A percentile compares a stretch with the other conserved stretches of the same genome.
These are phyloP conservation scores for Spodoptera picta DNA, from an alignment of 2,888 invertebrate genomes.

Conservation along the genomic window DNA sequence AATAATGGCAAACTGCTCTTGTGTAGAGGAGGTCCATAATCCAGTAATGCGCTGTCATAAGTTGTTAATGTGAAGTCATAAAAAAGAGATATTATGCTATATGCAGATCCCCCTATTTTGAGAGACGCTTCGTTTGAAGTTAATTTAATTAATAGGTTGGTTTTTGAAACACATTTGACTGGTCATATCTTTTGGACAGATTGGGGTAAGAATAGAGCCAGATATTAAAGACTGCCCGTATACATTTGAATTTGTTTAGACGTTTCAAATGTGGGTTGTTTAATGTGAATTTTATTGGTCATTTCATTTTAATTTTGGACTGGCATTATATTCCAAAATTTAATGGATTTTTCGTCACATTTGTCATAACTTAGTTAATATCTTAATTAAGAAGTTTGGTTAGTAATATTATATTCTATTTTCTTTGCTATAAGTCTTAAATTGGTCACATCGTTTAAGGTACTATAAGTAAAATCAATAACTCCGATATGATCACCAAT, in stretches of 20 bases:
- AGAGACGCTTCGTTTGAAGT: constrained; percentile 40
- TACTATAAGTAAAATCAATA: too few relatives aligned
- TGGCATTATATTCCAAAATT: too few relatives aligned
- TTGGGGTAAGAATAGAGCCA: constrained; percentile 11
- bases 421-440: too few relatives aligned
- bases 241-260: constrained; percentile 9
- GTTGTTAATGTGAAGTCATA: too few relatives aligned
- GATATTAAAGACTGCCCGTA: constrained; percentile 35
- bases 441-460: too few relatives aligned
- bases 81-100: constrained; percentile 1
- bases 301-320: not conserved
- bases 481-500: too few relatives aligned
- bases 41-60: too few relatives aligned
- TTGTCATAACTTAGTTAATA: too few relatives aligned
- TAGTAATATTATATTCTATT: not conserved
- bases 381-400: too few relatives aligned
- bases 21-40: too few relatives aligned
- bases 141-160: constrained; percentile 49
- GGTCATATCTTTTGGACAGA: constrained; percentile 42
- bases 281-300: constrained; percentile 24
- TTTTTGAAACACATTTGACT: constrained; percentile 45
- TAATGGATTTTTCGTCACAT: too few relatives aligned
- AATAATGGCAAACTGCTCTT: too few relatives aligned
- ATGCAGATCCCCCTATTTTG: constrained; percentile 29
- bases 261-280: constrained; percentile 32